These are phyloP conservation scores for Paramormyrops kingsleyae DNA, from an alignment of 2,113 vertebrate genomes.

Conservation along the genomic window DNA sequence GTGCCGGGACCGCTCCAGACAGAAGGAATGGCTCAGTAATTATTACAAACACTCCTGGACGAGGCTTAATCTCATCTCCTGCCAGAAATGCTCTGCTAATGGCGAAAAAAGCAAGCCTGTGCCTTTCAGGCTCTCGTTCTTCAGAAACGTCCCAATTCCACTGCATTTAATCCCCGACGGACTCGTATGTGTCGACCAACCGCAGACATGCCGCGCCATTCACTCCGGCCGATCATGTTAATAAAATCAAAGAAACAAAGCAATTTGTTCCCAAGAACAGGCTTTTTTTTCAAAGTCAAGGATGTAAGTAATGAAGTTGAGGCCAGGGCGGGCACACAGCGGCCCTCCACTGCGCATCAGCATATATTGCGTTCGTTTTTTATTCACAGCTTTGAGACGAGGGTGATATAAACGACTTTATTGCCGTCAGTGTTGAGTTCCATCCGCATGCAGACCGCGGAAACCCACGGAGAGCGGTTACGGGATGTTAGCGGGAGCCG, in stretches of 20 bases:
- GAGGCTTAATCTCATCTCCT: not conserved
- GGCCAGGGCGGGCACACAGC: not conserved
- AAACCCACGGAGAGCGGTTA: not conserved
- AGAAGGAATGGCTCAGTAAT: not conserved
- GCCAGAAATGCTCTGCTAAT: not conserved
- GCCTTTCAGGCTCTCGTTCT: not conserved
- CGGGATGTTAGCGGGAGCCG: not conserved
- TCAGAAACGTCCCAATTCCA: not conserved
- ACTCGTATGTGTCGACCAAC: not conserved
- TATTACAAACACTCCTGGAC: not conserved
- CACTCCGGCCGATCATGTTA: not conserved
- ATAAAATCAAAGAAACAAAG: constrained; percentile 3
- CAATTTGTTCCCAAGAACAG: not conserved
- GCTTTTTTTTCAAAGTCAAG: not conserved
- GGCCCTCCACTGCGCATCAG: not conserved
- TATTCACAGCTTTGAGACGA: not conserved
- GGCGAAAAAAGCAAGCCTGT: not conserved
- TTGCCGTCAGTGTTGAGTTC: not conserved
- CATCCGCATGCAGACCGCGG: not conserved
- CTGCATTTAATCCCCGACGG: not conserved
- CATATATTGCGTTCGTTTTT: not conserved
- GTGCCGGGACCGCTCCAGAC: not conserved
- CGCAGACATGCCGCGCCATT: not conserved
- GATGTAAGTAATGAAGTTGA: not conserved
- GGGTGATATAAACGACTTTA: not conserved